Conservation (phyloP, 2,113 vertebrate species). For the Sorex araneus region DNA sequence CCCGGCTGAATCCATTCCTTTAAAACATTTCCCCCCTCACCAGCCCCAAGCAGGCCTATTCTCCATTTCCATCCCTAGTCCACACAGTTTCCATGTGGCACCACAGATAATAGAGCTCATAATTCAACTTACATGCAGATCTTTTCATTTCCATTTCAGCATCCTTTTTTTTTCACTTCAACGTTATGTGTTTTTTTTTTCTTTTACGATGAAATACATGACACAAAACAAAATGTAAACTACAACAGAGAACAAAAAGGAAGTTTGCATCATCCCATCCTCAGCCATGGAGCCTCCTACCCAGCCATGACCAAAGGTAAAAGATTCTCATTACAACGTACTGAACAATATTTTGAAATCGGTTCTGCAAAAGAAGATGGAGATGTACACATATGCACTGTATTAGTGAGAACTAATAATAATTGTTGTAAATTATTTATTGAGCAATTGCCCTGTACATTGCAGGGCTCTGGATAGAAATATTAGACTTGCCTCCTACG, state of each 20-base stretch:
- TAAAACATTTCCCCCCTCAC: not conserved
- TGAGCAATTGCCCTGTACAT: too few relatives aligned
- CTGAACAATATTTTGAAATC: not conserved
- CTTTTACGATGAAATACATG: conserved; percentile 27
- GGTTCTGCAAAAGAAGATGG: not conserved
- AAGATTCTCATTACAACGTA: not conserved
- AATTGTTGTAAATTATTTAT: not conserved
- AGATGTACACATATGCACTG: not conserved
- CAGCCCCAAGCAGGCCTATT: not conserved
- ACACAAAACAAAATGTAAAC: conserved; percentile 13
- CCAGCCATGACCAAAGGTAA: not conserved
- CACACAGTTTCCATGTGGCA: too few relatives aligned
- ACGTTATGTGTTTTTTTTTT: not conserved
- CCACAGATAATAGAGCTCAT: not conserved
- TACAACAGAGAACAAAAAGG: not conserved
- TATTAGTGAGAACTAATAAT: not conserved
- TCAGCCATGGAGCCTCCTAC: not conserved
- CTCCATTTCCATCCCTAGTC: not conserved
- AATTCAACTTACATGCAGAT: not conserved
- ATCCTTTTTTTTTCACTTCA: not conserved
- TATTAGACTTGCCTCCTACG: too few relatives aligned
- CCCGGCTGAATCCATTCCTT: not conserved
- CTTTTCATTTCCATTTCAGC: not conserved
- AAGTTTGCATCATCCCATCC: not conserved
- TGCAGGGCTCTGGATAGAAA: too few relatives aligned